phyloP scores from a whole-genome alignment of 1,140 invertebrate species.

The Cataglyphis hispanica region DNA sequence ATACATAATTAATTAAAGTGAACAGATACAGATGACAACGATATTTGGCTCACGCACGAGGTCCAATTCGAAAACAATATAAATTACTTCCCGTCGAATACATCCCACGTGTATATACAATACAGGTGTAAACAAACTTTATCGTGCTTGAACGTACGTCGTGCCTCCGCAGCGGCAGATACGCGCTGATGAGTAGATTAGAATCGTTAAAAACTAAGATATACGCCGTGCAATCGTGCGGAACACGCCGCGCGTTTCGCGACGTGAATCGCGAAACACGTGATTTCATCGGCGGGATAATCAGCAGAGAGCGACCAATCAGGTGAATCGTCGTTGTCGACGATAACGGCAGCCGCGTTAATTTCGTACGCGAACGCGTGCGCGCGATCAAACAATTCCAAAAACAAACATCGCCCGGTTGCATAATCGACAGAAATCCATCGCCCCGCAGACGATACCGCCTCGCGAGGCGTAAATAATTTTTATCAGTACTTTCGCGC shows the following conservation, averaged over 20 bases:
- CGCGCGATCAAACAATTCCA: not conserved
- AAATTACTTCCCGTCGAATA: not conserved
- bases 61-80: not conserved
- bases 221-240: not conserved
- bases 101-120: conserved; percentile 7
- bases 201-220: conserved; percentile 36
- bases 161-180: conserved; percentile 21
- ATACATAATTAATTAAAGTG: not conserved
- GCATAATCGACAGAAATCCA: conserved; percentile 12
- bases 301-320: not conserved
- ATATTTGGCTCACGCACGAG: not conserved
- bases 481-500: not conserved
- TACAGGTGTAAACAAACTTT: conserved; percentile 33
- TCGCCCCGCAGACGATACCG: not conserved
- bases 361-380: conserved; percentile 2
- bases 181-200: conserved; percentile 48
- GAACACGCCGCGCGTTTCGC: not conserved
- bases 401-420: conserved; percentile 44
- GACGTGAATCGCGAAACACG: not conserved
- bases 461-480: not conserved
- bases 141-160: not conserved
- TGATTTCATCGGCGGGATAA: conserved; percentile 25
- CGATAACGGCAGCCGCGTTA: conserved; percentile 45
- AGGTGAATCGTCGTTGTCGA: conserved; percentile 17
- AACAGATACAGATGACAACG: not conserved